Base-by-base conservation (phyloP, 2,888 invertebrate genomes). In the Apoda limacodes region DNA sequence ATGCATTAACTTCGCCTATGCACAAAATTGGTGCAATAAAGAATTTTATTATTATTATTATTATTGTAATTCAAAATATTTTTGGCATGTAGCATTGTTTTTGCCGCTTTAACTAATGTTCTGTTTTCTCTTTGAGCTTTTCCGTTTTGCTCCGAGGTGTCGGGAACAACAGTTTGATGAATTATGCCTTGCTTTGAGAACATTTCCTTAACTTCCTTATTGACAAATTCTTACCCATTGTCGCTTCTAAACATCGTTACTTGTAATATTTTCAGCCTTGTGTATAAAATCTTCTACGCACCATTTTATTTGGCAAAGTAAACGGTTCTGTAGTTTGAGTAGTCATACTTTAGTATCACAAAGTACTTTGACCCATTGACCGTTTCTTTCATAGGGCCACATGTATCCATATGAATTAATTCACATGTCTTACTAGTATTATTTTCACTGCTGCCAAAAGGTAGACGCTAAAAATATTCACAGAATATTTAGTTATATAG, bases 81-180 rank as follows among this genome's bases (percentile, higher is more conserved):
- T n/a, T n/a, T n/a, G n/a, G n/a, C n/a, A n/a, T 28, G 50, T 40
- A 36, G 48, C 60, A 32, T 56, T 50, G 5, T 52, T 35, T 30
- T 60, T 57, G 0, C 52, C 50, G 26, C 40, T 34, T n/a, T n/a
- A n/a, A n/a, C n/a, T n/a, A n/a, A n/a, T n/a, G n/a, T n/a, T n/a
- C n/a, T n/a, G n/a, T n/a, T n/a, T n/a, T n/a, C n/a, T n/a, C n/a
- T n/a, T n/a, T n/a, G n/a, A n/a, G n/a, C n/a, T n/a, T n/a, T n/a
- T 2, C 58, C 56, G 41, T 66, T 67, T 40, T 63, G 57, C 37
- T 60, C 48, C 4, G 60, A 56, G 6, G 55, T 55, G 33, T 55
- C 57, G 4, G 45, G 34, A 1, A 50, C 48, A 6, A 43, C 33
- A 0, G 25, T 45, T 39, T 56, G 49, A 25, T 57, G 52, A 10